A percentile compares a stretch with the other conserved stretches of the same genome.
Conservation (phyloP, 2,888 invertebrate genomes). For the Stenodera caucasica region DNA sequence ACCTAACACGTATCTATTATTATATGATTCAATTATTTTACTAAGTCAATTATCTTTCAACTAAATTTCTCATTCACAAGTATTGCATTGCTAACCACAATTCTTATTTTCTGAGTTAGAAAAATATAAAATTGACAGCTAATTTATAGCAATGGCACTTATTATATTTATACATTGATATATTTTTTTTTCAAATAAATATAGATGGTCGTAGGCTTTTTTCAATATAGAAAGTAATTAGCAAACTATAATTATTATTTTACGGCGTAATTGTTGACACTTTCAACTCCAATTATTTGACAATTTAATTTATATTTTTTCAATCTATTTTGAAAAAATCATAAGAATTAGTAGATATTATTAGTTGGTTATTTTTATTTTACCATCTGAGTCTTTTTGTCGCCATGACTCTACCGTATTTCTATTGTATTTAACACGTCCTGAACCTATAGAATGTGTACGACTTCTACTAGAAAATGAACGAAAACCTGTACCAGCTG, state of each 20-base stretch:
- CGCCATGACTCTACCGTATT: slow-evolving; percentile 50
- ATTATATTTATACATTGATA: slow-evolving; percentile 33
- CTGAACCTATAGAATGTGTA: slow-evolving; percentile 53
- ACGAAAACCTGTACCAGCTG: slow-evolving; percentile 47
- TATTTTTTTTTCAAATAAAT: slow-evolving; percentile 22
- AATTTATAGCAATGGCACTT: slow-evolving; percentile 47
- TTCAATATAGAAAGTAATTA: neutral
- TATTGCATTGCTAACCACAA: slow-evolving; percentile 29
- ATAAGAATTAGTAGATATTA: too few species aligned
- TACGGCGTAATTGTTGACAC: neutral
- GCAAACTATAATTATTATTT: too few species aligned
- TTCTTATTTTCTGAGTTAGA: slow-evolving; percentile 33
- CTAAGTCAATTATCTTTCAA: neutral
- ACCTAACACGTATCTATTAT: neutral
- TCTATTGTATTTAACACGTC: slow-evolving; percentile 42
- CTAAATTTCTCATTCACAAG: slow-evolving; percentile 26
- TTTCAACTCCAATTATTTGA: slow-evolving; percentile 1
- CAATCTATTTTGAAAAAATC: too few species aligned
- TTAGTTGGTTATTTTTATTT: neutral
- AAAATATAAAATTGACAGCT: slow-evolving; percentile 47
- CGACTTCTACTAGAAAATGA: slow-evolving; percentile 42
- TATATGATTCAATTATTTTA: neutral
- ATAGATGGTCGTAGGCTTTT: slow-evolving; percentile 13
- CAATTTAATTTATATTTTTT: neutral
- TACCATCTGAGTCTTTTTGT: slow-evolving; percentile 44